Base-by-base conservation (phyloP, 2,888 invertebrate species). In the Agrochola circellaris region DNA sequence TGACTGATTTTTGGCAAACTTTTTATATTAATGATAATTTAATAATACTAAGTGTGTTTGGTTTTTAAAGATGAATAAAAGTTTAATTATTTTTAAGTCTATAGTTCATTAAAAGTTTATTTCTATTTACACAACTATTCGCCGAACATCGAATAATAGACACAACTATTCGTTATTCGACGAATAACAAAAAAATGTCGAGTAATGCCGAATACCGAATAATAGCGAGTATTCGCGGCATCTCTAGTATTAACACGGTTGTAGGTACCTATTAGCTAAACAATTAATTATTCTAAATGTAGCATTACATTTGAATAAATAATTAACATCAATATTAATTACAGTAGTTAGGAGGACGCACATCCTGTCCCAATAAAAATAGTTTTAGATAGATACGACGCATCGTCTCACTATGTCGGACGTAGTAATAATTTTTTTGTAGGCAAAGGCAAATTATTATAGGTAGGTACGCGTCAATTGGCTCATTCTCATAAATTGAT, bases 401-500 rank as follows among this genome's bases (percentile, higher is more conserved):
- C 42, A 48, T 62, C 58, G 67, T 69, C 30, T 75, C 34, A n/a
- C 64, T 56, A 61, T 65, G 74, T 60, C 68, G 23, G 26, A 45
- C 42, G 61, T 58, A 71, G 38, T 60, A 17, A 58, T 77, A 45
- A 34, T 69, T 77, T 77, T 38, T 77, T 77, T 77, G 38, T 66
- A 71, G 23, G 56, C 67, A 68, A 79, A 66, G 45, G 61, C 60
- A 61, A 60, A 61, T 83, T 87, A 83, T 81, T 78, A 77, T 64
- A 34, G 20, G 30, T 51, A 79, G 11, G 17, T 58, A 81, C 70
- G 78, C 80, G 82, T 84, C 86, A 86, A 86, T 86, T 86, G 77
- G 76, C 64, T 76, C 78, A 83, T 84, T 87, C 79, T 79, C 73
- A 75, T 88, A 81, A 86, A 87, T 83, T 88, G 73, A 87, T 84